Evolutionary conservation across 2,888 invertebrate species (phyloP).

Genomic region (Pterostichus madidus): DNA sequence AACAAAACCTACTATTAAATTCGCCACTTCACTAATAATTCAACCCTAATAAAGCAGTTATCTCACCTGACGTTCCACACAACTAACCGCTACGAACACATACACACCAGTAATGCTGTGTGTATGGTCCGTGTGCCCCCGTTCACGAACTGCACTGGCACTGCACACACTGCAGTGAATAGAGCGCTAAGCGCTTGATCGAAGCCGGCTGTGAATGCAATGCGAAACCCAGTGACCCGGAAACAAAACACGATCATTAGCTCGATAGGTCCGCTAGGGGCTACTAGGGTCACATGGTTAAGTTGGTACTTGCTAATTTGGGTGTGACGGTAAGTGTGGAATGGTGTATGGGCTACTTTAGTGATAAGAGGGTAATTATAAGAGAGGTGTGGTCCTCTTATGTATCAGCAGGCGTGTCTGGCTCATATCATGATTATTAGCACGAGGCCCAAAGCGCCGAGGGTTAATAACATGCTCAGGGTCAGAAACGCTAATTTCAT

Average conservation of each 20-base stretch:
- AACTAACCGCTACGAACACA: not conserved
- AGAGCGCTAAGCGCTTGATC: not conserved
- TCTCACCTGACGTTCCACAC: constrained; percentile 29
- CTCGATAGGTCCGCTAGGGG: not conserved
- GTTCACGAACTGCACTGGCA: not conserved
- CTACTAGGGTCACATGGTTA: constrained; percentile 11
- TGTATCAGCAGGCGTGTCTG: too few relatives aligned
- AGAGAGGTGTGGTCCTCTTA: too few relatives aligned
- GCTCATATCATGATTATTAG: too few relatives aligned
- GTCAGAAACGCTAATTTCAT: too few relatives aligned
- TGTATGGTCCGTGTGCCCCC: not conserved
- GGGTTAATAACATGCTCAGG: too few relatives aligned
- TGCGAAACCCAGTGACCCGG: constrained; percentile 42
- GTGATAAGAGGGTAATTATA: too few relatives aligned
- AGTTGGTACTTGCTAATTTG: not conserved
- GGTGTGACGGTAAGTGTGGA: not conserved
- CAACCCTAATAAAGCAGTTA: constrained; percentile 8
- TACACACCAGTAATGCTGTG: not conserved
- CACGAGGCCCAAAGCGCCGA: too few relatives aligned
- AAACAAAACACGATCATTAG: constrained; percentile 45
- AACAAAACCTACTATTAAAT: constrained; percentile 5
- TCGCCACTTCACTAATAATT: constrained; percentile 25
- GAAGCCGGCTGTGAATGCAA: not conserved
- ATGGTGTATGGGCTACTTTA: too few relatives aligned
- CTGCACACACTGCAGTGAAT: not conserved